Base-by-base conservation (phyloP, 2,888 invertebrate species). In the Cataglyphis altisquamis region DNA sequence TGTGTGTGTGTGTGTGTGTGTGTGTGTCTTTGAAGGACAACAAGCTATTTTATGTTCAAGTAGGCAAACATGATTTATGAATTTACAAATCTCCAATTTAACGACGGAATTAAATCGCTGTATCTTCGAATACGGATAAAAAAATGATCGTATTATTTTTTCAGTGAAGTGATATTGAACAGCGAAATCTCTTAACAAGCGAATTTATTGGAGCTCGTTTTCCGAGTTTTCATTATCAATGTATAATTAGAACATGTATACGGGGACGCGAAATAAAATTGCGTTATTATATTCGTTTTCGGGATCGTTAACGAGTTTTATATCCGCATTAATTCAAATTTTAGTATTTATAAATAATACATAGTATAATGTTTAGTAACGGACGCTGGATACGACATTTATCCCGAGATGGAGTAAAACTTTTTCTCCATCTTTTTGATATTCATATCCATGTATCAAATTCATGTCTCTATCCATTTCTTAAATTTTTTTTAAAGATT, bases 171-270 rank as follows among this genome's bases (percentile, higher is more conserved):
- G 52, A 4, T 18, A 2, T 64, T 25, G 36, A 6, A 66, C n/a
- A 36, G 52, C 21, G 21, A 36, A 32, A 32, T 63, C 63, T 74
- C 18, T 12, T 75, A 75, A 75, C 15, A 36, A 66, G 32, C 18
- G 39, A 36, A 75, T 75, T 66, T 39, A 75, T 64, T 52, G 36
- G 18, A 74, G 48, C 45, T 75, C 12, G 21, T 52, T 52, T 52
- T 52, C 25, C 25, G 66, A 66, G 66, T 66, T 75, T 75, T 39
- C 12, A 55, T 75, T 75, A 66, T 36, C 36, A 52, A 66, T 8
- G 3, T 64, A 12, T 52, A 52, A 52, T 52, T 52, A 15, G 48
- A 36, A 64, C 32, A 21, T 64, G 36, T 52, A 45, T 75, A 66
- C 52, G 36, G 10, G 48, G 18, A 21, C 3, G 32, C 3, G 32